A percentile compares a stretch with the other conserved stretches of the same genome.
Conservation (phyloP, 1,140 invertebrate genomes). For the Dendrolimus punctatus region DNA sequence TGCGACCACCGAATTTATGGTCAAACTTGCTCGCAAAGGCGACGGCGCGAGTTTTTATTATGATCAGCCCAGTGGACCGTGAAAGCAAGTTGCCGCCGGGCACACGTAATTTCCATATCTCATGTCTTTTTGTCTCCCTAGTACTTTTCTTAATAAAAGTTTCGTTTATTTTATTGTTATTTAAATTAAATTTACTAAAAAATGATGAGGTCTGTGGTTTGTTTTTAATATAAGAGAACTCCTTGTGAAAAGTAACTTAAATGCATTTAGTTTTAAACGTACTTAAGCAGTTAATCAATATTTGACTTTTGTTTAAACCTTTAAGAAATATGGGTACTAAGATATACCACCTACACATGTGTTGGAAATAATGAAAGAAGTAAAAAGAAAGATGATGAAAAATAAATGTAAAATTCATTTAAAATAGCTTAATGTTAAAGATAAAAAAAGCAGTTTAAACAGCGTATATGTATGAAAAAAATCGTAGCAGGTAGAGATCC, state of each 20-base stretch:
- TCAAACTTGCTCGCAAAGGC: conserved; percentile 69
- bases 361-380: conserved; percentile 5
- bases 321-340: too few species aligned
- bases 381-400: conserved; percentile 34
- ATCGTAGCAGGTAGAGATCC: too few species aligned
- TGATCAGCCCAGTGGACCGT: conserved; percentile 73
- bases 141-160: conserved; percentile 65
- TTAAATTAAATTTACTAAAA: conserved; percentile 12
- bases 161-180: conserved; percentile 27
- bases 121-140: conserved; percentile 65
- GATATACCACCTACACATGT: too few species aligned
- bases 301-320: too few species aligned
- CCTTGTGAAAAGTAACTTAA: background rate
- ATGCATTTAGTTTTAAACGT: too few species aligned
- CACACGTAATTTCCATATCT: conserved; percentile 69
- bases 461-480: too few species aligned
- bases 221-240: conserved; percentile 4
- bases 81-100: conserved; percentile 66
- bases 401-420: conserved; percentile 8
- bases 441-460: too few species aligned
- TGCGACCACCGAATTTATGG: conserved; percentile 70
- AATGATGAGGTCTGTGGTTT: background rate
- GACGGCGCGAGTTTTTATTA: conserved; percentile 73
- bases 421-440: too few species aligned
- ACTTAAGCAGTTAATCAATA: too few species aligned